Evolutionary conservation across 1,140 invertebrate species (phyloP), one percentile per base, ranked within the genome.

Genomic region (Drosophila parvula): DNA sequence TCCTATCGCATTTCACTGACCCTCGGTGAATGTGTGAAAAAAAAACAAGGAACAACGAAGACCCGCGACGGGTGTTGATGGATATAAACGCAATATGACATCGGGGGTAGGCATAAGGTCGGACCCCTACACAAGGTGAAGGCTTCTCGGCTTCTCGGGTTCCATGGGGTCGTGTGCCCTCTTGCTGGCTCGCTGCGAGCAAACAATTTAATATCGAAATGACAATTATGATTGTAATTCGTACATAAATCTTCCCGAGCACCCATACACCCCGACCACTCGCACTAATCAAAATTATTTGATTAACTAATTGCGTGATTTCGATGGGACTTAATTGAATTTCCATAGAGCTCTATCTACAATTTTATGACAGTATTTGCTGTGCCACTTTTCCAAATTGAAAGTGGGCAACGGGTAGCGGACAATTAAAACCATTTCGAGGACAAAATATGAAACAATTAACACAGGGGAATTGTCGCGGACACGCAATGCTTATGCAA

Each of bases 241-340:
- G 47, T 63, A 88, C 78, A 88, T 89, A 89, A 89, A 83, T 88
- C 84, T 71, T 83, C 71, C 34, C 11, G 10, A 27, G 7, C 14
- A 22, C 11, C 16, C 18, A 14, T 16, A 4, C 9, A 4, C n/a
- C 12, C 12, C 8, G 38, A 28, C 44, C 40, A 34, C 27, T 28
- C 22, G 5, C 40, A 16, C 57, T 67, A 88, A 88, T 88, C 83
- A 88, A 88, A 88, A 88, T 88, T 89, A 89, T 89, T 89, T 89
- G 84, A 89, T 89, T 89, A 89, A 89, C 84, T 89, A 89, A 89
- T 89, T 89, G 84, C 84, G 84, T 89, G 84, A 89, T 89, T 89
- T 89, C 85, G 81, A 89, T 89, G 81, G 84, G 64, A 69, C 84
- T 75, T 89, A 89, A 89, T 89, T 89, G 84, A 89, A 89, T 89